Evolutionary conservation across 2,888 invertebrate genomes (phyloP), one percentile per base, ranked within the genome.

Genomic region (Siphlonurus alternatus): DNA sequence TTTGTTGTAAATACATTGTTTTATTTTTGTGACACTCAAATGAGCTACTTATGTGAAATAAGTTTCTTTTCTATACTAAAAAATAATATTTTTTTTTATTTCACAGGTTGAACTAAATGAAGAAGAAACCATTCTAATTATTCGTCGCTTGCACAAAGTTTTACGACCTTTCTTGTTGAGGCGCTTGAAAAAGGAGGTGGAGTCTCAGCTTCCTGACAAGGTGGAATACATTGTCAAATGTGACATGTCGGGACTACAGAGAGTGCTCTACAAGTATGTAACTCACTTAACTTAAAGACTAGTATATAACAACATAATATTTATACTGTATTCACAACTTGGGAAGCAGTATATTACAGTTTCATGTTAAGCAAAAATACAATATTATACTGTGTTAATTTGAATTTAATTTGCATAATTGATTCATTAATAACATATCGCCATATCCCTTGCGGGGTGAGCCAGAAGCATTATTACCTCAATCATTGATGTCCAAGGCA

Each of bases 91-190:
- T 23, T 23, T 56, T 7, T 5, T 56, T 24, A 54, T 59, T 10
- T 64, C 61, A 51, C 59, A 78, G 77, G 79, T 83, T 53, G 84
- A 84, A 70, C 71, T 84, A 69, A 85, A 84, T 71, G 81, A 82
- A 70, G 84, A 84, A 75, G 84, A 84, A 73, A 83, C 83, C 0
- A 78, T 84, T 73, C 73, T 84, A 67, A 85, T 84, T 69, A 84
- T 84, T 70, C 77, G 84, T 62, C 82, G 84, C 74, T 74, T 84
- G 62, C 84, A 84, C 73, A 85, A 85, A 75, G 82, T 83, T n/a
- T 73, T 84, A 10, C 75, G 84, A 59, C 84, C 84, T 22, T 85
- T 85, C 76, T 71, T 83, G 66, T 73, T 84, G 63, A 74, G 84
- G 53, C 76, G 84, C 64, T 72, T 84, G 65, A 84, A 84, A 74